These are phyloP conservation scores for Centroberyx gerrardi DNA, from an alignment of 2,797 vertebrate species.

Conservation along the genomic window DNA sequence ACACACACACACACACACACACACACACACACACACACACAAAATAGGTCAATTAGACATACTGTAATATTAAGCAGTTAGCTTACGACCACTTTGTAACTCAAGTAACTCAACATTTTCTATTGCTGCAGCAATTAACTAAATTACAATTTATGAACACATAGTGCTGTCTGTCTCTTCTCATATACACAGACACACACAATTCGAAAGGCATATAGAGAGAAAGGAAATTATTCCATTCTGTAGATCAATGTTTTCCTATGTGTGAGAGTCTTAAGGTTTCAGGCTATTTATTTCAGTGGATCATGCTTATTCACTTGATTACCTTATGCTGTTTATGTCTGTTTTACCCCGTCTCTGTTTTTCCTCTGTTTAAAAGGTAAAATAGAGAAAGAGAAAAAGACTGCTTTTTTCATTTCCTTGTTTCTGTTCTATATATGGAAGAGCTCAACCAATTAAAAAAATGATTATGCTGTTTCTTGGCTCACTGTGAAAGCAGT, in stretches of 20 bases:
- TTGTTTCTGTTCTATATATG: slow-evolving; percentile 10
- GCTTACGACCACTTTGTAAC: slow-evolving; percentile 28
- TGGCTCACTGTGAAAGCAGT: slow-evolving; percentile 13
- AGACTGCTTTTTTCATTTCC: slow-evolving; percentile 5
- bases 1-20: background rate
- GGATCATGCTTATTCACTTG: background rate
- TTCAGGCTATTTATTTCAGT: background rate
- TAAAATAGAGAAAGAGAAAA: background rate
- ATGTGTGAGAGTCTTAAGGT: background rate
- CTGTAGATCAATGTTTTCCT: background rate
- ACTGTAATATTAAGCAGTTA: slow-evolving; percentile 41
- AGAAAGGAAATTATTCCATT: slow-evolving; percentile 5
- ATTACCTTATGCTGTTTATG: background rate
- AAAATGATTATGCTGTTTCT: slow-evolving; percentile 21
- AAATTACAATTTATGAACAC: slow-evolving; percentile 26
- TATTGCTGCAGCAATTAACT: slow-evolving; percentile 23
- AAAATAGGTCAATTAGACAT: slow-evolving; percentile 29
- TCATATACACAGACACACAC: background rate
- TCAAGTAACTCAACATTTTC: slow-evolving; percentile 27
- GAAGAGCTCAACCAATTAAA: slow-evolving; percentile 33
- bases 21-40: background rate
- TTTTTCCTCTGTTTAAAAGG: background rate
- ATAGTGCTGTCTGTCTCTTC: background rate
- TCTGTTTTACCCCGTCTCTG: background rate
- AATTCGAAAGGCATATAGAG: background rate